Conservation (phyloP, 1,140 invertebrate genomes). For the Cheumatopsyche charites region DNA sequence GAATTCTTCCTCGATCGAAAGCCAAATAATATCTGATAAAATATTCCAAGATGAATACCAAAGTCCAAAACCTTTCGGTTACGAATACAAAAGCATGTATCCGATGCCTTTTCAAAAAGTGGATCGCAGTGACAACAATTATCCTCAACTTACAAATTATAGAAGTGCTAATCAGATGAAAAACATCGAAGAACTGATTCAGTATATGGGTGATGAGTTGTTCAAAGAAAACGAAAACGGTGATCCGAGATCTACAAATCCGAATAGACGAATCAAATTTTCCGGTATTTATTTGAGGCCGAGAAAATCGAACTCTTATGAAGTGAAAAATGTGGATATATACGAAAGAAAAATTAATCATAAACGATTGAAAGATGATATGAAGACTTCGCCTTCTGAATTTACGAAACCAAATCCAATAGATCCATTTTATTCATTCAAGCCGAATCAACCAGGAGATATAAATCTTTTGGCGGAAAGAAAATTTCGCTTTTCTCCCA, state of each 20-base stretch:
- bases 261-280: conserved; percentile 54
- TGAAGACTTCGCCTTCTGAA: background rate
- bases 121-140: conserved; percentile 13
- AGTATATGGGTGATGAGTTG: conserved; percentile 57
- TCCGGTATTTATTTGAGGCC: conserved; percentile 55
- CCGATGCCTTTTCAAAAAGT: conserved; percentile 52
- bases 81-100: conserved; percentile 54
- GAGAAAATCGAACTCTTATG: background rate
- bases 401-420: conserved; percentile 12
- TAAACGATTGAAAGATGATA: background rate
- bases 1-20: background rate
- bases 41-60: conserved; percentile 15
- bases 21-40: conserved; percentile 15
- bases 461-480: conserved; percentile 59
- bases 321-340: background rate
- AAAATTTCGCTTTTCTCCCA: conserved; percentile 54
- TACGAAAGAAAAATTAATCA: conserved; percentile 1
- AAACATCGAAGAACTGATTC: conserved; percentile 57
- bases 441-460: conserved; percentile 57
- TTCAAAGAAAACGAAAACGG: conserved; percentile 49
- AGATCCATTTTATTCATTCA: conserved; percentile 57
- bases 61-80: conserved; percentile 56
- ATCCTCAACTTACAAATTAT: conserved; percentile 55
- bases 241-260: conserved; percentile 50
- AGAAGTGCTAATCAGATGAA: conserved; percentile 56